Conservation (phyloP, 2,797 vertebrate species). For the Anabacerthia variegaticeps region DNA sequence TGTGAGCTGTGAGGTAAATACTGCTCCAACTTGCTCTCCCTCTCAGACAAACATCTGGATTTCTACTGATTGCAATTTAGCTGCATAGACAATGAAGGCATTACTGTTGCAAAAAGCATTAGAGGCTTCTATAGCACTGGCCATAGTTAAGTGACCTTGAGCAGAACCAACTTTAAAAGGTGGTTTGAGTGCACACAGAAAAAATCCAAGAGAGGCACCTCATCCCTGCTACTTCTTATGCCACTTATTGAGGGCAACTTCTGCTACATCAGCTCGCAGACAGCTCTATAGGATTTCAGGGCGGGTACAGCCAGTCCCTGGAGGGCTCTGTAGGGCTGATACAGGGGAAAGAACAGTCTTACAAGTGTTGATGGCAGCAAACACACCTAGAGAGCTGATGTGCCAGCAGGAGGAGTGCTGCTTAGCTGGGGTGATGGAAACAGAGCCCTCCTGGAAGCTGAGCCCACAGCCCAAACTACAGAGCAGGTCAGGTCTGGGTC, state of each 20-base stretch:
- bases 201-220: background rate
- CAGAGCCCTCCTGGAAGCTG: background rate
- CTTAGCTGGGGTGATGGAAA: background rate
- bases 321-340: background rate
- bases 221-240: background rate
- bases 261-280: slow-evolving; percentile 44
- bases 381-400: background rate
- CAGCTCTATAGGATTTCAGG: background rate
- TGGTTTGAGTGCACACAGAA: background rate
- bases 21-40: background rate
- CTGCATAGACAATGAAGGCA: slow-evolving; percentile 54
- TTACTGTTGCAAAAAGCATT: slow-evolving; percentile 46
- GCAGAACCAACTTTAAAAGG: slow-evolving; percentile 44
- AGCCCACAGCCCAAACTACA: background rate
- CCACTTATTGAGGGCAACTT: slow-evolving; percentile 20
- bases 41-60: slow-evolving; percentile 44
- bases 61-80: slow-evolving; percentile 26
- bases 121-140: slow-evolving; percentile 22
- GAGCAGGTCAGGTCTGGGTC: background rate
- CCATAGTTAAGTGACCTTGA: slow-evolving; percentile 35
- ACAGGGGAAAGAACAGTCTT: background rate
- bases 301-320: background rate
- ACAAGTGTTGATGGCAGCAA: background rate
- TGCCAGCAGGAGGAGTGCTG: background rate
- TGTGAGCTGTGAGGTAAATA: slow-evolving; percentile 29